Evolutionary conservation across 2,888 invertebrate genomes (phyloP).

Genomic region (Ectemnius continuus): DNA sequence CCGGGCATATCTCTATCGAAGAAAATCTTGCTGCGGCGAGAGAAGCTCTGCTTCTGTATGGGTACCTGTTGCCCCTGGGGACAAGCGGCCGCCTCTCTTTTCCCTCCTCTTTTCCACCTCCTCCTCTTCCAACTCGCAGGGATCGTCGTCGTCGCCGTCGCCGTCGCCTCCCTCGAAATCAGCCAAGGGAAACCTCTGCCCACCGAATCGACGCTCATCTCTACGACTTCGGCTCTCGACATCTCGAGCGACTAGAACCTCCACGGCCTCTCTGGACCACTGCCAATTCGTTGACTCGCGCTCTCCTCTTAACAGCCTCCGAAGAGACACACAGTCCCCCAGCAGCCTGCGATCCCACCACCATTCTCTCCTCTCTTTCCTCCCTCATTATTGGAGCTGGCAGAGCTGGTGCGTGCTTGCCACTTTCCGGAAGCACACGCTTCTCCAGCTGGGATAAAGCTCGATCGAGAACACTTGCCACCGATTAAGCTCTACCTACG

Average conservation of each 20-base stretch:
- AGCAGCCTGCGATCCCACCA: not conserved
- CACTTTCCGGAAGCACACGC: not conserved
- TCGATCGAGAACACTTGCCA: no score
- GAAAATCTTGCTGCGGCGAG: conserved; percentile 47
- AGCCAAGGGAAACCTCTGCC: conserved; percentile 45
- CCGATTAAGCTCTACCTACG: no score
- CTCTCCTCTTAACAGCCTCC: not conserved
- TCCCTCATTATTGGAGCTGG: not conserved
- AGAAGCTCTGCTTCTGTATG: conserved; percentile 49
- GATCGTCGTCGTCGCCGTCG: conserved; percentile 2
- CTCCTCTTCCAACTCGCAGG: conserved; percentile 10
- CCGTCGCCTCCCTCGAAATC: conserved; percentile 51
- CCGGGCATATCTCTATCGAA: conserved; percentile 63
- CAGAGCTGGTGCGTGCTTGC: not conserved
- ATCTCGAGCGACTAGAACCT: not conserved
- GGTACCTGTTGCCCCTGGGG: conserved; percentile 66
- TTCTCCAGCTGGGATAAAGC: not conserved
- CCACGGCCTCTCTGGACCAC: not conserved
- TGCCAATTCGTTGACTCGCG: not conserved
- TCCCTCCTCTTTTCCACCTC: no score
- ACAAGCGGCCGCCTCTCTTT: conserved; percentile 52
- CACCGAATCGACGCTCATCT: conserved; percentile 14
- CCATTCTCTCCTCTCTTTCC: conserved; percentile 11
- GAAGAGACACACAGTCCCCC: conserved; percentile 14
- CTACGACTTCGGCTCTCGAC: not conserved